Evolutionary conservation across 2,797 vertebrate genomes (phyloP).

Genomic region (Hypotaenidia okinawae): DNA sequence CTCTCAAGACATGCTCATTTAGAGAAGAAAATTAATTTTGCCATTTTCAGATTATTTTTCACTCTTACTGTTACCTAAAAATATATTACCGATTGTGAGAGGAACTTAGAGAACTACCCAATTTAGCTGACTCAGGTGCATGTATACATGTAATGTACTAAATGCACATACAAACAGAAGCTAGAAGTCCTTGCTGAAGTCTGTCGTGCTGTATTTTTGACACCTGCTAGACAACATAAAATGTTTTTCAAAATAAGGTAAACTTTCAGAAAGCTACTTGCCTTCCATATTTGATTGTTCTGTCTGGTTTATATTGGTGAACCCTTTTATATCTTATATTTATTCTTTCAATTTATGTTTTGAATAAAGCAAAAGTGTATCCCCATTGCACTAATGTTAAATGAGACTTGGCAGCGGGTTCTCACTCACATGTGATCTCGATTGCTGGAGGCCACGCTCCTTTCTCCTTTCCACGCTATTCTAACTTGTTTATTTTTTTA

Average conservation of each 20-base stretch:
- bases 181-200: background rate
- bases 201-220: background rate
- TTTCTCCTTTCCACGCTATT: background rate
- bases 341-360: background rate
- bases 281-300: background rate
- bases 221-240: background rate
- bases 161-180: fast-evolving
- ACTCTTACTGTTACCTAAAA: too few relatives aligned
- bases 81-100: background rate
- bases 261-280: background rate
- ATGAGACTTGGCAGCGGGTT: background rate
- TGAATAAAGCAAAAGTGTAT: background rate
- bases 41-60: background rate
- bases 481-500: background rate
- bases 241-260: background rate
- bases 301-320: background rate
- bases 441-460: background rate
- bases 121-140: background rate
- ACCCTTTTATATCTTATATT: background rate
- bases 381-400: background rate
- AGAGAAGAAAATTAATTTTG: background rate
- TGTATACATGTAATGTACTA: background rate
- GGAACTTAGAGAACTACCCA: background rate
- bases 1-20: background rate
- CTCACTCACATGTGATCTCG: fast-evolving